Conservation (phyloP, 2,888 invertebrate genomes). For the Fragum sueziense region DNA sequence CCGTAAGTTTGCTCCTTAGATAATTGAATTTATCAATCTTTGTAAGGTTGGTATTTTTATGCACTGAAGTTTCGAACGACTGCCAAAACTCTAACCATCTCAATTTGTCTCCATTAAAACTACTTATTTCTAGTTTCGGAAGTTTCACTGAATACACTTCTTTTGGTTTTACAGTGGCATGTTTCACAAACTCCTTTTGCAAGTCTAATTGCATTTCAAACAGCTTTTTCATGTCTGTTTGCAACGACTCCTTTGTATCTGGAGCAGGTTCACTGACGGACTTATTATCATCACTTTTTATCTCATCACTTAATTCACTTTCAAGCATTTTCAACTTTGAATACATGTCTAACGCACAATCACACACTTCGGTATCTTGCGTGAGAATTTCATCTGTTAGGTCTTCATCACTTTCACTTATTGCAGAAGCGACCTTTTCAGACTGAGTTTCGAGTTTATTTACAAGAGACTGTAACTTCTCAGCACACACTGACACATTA, state of each 20-base stretch:
- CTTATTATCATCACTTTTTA: not conserved
- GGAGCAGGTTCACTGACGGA: not conserved
- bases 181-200: constrained; percentile 1
- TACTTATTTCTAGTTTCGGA: constrained; percentile 29
- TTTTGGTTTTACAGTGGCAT: constrained; percentile 11
- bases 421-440: not conserved
- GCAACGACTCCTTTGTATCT: not conserved
- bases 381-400: not conserved
- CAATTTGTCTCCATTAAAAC: constrained; percentile 31
- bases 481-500: not conserved
- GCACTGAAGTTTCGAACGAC: constrained; percentile 37
- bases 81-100: constrained; percentile 39
- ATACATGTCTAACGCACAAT: not conserved
- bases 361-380: not conserved
- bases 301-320: not conserved
- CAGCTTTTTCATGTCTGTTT: not conserved
- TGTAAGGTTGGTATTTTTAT: constrained; percentile 30
- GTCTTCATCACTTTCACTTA: not conserved
- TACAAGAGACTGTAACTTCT: not conserved
- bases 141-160: constrained; percentile 21
- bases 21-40: constrained; percentile 50
- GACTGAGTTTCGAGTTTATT: constrained; percentile 18
- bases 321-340: not conserved
- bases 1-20: constrained; percentile 34
- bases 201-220: constrained; percentile 3